Evolutionary conservation across 2,797 vertebrate genomes (phyloP).

Genomic region (Pseudocheirus occidentalis): DNA sequence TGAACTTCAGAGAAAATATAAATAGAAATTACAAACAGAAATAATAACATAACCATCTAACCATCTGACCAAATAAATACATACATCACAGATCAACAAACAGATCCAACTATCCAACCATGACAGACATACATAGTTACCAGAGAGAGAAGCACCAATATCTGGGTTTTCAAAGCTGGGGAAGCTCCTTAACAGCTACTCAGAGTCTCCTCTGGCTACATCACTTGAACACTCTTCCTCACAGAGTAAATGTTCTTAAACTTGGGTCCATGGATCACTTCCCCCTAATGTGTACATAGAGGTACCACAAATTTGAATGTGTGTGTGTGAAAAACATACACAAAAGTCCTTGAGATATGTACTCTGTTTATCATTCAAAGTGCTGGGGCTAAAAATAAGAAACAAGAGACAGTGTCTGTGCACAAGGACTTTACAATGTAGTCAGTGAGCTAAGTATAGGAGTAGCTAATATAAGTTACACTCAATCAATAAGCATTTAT

Average conservation of each 20-base stretch:
- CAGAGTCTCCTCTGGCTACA: too few relatives aligned
- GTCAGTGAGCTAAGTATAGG: background rate
- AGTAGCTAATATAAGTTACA: background rate
- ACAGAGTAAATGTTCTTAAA: background rate
- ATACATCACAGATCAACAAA: too few relatives aligned
- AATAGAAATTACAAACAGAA: too few relatives aligned
- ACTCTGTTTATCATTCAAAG: background rate
- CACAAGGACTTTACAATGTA: background rate
- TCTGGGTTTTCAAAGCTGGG: too few relatives aligned
- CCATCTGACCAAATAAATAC: too few relatives aligned
- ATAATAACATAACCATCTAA: too few relatives aligned
- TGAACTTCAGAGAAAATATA: too few relatives aligned
- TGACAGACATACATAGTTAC: too few relatives aligned
- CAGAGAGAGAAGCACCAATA: too few relatives aligned
- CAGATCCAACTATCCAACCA: too few relatives aligned
- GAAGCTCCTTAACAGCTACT: too few relatives aligned
- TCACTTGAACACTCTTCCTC: background rate
- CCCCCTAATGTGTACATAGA: background rate
- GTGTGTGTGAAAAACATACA: too few relatives aligned
- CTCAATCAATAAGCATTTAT: background rate
- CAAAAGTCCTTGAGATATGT: background rate
- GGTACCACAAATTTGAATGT: background rate
- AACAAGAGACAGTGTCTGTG: background rate
- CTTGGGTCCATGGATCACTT: background rate
- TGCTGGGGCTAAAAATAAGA: background rate